Base-by-base conservation (phyloP, 2,888 invertebrate species). In the Campoletis raptor region DNA sequence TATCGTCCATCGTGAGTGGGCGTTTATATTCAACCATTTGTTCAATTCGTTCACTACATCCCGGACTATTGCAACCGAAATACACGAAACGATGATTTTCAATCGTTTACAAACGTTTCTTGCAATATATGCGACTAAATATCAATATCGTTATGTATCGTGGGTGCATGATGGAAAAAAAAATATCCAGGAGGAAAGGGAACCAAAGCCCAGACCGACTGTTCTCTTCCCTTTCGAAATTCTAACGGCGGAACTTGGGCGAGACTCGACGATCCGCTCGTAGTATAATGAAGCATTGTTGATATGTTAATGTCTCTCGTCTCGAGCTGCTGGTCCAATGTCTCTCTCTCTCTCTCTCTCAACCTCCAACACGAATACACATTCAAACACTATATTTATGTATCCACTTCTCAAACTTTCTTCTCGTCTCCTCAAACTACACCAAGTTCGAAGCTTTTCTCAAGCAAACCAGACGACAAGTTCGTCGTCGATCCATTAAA, bases 261-360 rank as follows among this genome's bases (percentile, higher is more conserved):
- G 82, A 85, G 85, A 77, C 86, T 82, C 79, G 86, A 73, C 66
- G 73, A 78, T 78, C 45, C 30, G n/a, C 18, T 24, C 87, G 88
- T 80, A 78, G 89, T 85, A 92, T 92, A 91, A 92, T 91, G 91
- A 91, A 88, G 90, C 89, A 92, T 92, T 92, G 92, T 92, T 91
- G 90, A 91, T 91, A 92, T 92, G 92, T 90, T 92, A 92, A 92
- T 92, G 88, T 83, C 82, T 79, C 85, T 81, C 84, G 87, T 82
- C 45, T 67, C 64, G 61, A 40, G 15, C 48, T 70, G 54, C 70
- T 61, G 69, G 9, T 64, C 78, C 69, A 40, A 74, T 64, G 67
- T 42, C 61, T 52, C 21, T 61, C 5, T 67, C 36, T 78, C 52
- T 52, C 15, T 37, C n/a, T 7, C 52, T 67, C 67, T 40, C 40